A percentile compares a stretch with the other conserved stretches of the same genome.
These are phyloP conservation scores for Saccostrea cuccullata DNA, from an alignment of 1,140 invertebrate species.

Conservation along the genomic window DNA sequence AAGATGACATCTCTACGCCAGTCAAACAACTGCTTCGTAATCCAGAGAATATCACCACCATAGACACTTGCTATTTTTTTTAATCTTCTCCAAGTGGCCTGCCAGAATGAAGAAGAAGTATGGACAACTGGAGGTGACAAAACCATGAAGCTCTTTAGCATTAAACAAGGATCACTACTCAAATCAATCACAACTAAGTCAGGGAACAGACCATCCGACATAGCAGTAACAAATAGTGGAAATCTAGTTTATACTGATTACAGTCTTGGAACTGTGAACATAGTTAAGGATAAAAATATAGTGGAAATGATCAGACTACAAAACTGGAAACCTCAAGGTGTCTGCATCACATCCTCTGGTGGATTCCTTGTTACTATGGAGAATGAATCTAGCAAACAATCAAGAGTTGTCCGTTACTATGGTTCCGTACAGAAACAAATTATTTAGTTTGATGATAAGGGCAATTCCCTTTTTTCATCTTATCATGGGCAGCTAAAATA, in stretches of 20 bases:
- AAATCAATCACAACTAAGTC: not conserved
- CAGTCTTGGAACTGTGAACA: not conserved
- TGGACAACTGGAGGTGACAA: not conserved
- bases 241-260: constrained; percentile 6
- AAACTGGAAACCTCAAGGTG: not conserved
- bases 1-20: not conserved
- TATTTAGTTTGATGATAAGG: no score
- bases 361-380: not conserved
- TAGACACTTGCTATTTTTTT: not conserved
- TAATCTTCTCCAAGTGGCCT: not conserved
- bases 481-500: no score
- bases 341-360: not conserved
- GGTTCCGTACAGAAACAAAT: not conserved
- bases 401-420: no score
- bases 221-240: not conserved
- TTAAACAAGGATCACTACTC: not conserved
- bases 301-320: not conserved
- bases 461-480: not conserved
- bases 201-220: not conserved
- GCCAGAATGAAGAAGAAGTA: not conserved
- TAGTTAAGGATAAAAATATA: not conserved
- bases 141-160: not conserved
- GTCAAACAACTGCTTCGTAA: not conserved
- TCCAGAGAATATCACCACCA: not conserved
- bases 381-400: no score